These are phyloP conservation scores for Callipepla squamata DNA, from an alignment of 2,113 vertebrate species.

Conservation along the genomic window DNA sequence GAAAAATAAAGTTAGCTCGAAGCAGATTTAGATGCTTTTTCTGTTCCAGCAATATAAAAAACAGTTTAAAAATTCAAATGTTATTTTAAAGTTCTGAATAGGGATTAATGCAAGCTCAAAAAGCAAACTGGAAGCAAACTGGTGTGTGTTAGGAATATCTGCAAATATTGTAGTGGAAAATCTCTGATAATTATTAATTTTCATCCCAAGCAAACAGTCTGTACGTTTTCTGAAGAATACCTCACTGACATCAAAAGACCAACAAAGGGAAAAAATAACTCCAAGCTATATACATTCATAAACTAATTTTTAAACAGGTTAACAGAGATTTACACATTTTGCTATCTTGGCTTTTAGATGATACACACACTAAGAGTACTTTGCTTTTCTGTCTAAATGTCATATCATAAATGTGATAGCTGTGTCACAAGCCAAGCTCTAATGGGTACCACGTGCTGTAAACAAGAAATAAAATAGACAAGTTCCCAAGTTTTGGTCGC, in stretches of 20 bases:
- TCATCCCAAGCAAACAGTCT: not conserved
- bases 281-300: not conserved
- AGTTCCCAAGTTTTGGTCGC: not conserved
- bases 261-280: not conserved
- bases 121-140: conserved; percentile 3
- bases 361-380: fast-evolving
- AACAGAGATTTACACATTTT: conserved; percentile 6
- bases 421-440: not conserved
- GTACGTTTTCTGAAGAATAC: not conserved
- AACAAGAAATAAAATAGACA: not conserved
- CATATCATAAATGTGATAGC: not conserved
- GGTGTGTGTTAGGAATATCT: not conserved
- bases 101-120: not conserved
- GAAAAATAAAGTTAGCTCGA: conserved; percentile 52
- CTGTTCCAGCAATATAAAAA: conserved; percentile 48
- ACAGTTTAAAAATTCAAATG: conserved; percentile 16
- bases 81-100: conserved; percentile 15
- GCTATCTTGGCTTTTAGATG: not conserved
- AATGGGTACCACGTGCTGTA: not conserved
- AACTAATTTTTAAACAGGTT: not conserved
- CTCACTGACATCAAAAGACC: not conserved
- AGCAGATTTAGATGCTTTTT: conserved; percentile 41
- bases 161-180: not conserved
- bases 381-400: not conserved
- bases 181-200: not conserved